Evolutionary conservation across 2,888 invertebrate species (phyloP).

Genomic region (Listrodromus nycthemerus): DNA sequence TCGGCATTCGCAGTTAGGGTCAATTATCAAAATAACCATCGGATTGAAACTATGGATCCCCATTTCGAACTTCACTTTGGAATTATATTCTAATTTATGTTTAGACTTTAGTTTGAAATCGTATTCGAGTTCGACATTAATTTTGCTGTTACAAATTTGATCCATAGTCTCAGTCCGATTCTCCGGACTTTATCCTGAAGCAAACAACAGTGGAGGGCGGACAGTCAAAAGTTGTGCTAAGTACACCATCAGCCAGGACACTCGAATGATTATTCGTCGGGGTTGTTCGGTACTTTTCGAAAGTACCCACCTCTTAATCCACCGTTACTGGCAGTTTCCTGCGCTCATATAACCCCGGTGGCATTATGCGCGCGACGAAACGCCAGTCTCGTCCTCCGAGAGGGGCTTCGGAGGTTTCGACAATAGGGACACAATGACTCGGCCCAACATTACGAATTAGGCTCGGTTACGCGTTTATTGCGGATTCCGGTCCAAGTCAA

Average conservation of each 20-base stretch:
- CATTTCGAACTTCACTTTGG: too few species aligned
- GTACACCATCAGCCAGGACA: slow-evolving; percentile 21
- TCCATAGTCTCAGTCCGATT: background rate
- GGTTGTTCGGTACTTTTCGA: slow-evolving; percentile 63
- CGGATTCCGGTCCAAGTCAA: slow-evolving; percentile 81
- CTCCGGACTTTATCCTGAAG: background rate
- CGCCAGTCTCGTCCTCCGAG: slow-evolving; percentile 59
- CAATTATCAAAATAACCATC: too few species aligned
- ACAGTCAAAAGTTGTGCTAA: background rate
- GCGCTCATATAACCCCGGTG: slow-evolving; percentile 75
- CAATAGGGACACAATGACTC: slow-evolving; percentile 77
- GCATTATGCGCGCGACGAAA: slow-evolving; percentile 74
- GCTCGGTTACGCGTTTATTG: slow-evolving; percentile 84
- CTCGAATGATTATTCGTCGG: slow-evolving; percentile 10
- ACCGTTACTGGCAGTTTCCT: slow-evolving; percentile 82
- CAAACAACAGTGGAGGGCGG: background rate
- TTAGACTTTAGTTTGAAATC: too few species aligned
- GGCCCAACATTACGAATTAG: slow-evolving; percentile 83
- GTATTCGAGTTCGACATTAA: background rate
- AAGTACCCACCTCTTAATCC: slow-evolving; percentile 72
- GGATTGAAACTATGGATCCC: too few species aligned
- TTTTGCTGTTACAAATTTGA: background rate
- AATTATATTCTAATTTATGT: background rate
- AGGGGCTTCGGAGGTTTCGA: slow-evolving; percentile 68
- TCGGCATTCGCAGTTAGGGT: too few species aligned